A percentile compares a stretch with the other conserved stretches of the same genome.
Evolutionary conservation across 2,797 vertebrate species (phyloP).

Genomic region (Enteromius argenteus): DNA sequence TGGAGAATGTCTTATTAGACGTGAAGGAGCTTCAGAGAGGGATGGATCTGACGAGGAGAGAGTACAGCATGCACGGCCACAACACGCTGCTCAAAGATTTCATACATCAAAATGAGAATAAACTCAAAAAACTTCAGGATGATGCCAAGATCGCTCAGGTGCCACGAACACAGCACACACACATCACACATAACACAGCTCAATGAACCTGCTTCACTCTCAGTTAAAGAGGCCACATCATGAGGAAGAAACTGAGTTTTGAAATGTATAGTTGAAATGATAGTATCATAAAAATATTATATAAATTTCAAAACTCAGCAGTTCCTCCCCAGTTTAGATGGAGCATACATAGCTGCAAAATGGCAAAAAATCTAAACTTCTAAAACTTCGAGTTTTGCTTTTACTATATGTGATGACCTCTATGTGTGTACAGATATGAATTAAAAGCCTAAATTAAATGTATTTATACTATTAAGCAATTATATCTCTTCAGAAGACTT

Average conservation of each 20-base stretch:
- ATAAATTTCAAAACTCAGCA: neutral
- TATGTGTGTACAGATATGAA: neutral
- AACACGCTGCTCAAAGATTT: constrained; percentile 95
- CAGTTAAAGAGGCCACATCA: neutral
- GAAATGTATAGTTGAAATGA: neutral
- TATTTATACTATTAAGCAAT: neutral
- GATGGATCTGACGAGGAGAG: constrained; percentile 93
- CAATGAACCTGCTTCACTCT: neutral
- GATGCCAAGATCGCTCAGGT: constrained; percentile 97
- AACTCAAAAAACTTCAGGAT: constrained; percentile 95
- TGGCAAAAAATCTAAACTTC: neutral
- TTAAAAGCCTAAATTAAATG: neutral
- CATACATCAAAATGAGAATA: constrained; percentile 88
- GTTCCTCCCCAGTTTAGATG: neutral
- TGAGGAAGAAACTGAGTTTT: neutral
- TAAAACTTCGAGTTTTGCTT: neutral
- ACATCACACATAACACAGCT: neutral
- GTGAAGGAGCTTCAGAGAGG: constrained; percentile 96
- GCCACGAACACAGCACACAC: neutral
- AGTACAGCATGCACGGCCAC: constrained; percentile 97
- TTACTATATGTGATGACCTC: neutral
- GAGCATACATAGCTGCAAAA: neutral
- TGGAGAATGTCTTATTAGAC: constrained; percentile 95
- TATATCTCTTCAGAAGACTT: neutral
- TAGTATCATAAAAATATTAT: neutral